These are phyloP conservation scores for Anguilla anguilla DNA, from an alignment of 2,797 vertebrate species.

Conservation along the genomic window DNA sequence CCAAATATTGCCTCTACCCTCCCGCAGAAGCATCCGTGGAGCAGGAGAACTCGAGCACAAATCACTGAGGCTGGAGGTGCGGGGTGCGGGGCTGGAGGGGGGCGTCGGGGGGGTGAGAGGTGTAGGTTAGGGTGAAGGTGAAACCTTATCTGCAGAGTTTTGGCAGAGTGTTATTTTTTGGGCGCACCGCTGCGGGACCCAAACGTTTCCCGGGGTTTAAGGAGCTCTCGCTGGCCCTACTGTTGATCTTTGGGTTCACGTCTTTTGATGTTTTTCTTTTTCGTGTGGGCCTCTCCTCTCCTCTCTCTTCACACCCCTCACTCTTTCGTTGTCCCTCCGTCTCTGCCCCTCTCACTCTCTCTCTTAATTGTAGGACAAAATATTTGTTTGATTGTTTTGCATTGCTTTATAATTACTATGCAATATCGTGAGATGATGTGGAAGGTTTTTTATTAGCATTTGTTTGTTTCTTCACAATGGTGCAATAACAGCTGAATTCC, in stretches of 20 bases:
- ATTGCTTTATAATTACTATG: too few species aligned
- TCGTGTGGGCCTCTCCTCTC: neutral
- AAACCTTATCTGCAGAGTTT: slow-evolving; percentile 83
- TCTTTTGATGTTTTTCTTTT: slow-evolving; percentile 1
- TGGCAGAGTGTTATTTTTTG: slow-evolving; percentile 74
- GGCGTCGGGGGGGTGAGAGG: slow-evolving; percentile 20
- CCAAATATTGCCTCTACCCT: slow-evolving; percentile 69
- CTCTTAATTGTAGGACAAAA: neutral
- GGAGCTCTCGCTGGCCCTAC: slow-evolving; percentile 51
- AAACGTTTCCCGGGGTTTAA: slow-evolving; percentile 57
- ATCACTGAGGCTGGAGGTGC: slow-evolving; percentile 73
- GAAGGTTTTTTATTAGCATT: too few species aligned
- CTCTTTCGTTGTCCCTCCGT: neutral
- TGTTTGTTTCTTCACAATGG: too few species aligned
- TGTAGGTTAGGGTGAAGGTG: slow-evolving; percentile 62
- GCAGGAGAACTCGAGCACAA: slow-evolving; percentile 81
- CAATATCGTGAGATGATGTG: too few species aligned
- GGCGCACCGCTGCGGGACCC: slow-evolving; percentile 65
- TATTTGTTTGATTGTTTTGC: too few species aligned
- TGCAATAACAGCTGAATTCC: neutral
- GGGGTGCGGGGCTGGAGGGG: slow-evolving; percentile 49
- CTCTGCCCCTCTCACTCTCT: neutral
- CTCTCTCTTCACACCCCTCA: neutral
- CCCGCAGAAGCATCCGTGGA: slow-evolving; percentile 73
- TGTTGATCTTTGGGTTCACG: slow-evolving; percentile 38